Conservation (phyloP, 2,113 vertebrate species). For the Peromyscus leucopus region DNA sequence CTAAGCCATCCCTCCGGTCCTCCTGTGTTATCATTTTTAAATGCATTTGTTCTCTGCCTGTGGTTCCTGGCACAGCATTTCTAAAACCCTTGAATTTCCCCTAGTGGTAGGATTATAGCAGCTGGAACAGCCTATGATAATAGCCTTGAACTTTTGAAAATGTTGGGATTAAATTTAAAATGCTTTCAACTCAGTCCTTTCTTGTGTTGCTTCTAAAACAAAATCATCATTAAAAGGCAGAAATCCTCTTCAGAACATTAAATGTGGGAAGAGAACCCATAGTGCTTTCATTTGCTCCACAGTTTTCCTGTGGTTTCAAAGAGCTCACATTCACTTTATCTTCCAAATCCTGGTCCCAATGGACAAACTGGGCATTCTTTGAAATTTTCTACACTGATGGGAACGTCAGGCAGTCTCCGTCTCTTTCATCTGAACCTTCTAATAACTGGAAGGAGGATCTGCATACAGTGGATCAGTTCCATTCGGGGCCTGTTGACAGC, state of each 20-base stretch:
- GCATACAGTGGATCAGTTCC: neutral
- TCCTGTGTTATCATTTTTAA: neutral
- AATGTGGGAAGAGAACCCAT: neutral
- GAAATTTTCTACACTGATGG: neutral
- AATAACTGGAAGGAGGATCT: neutral
- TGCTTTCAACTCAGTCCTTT: conserved; percentile 18
- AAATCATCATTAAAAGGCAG: conserved; percentile 43
- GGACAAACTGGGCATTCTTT: neutral
- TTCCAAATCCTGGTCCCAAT: neutral
- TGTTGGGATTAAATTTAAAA: conserved; percentile 19
- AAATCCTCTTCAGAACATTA: neutral
- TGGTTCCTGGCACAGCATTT: neutral
- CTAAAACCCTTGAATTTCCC: neutral
- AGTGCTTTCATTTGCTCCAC: neutral
- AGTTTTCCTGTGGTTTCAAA: conserved; percentile 1
- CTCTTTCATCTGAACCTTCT: neutral
- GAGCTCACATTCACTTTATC: neutral
- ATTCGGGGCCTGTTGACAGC: neutral
- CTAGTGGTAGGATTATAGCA: neutral
- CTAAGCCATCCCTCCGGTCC: neutral
- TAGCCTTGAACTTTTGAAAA: neutral
- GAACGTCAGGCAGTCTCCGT: neutral
- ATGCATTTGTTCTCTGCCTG: neutral
- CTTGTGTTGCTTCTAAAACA: neutral
- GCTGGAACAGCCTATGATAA: neutral